Evolutionary conservation across 2,888 invertebrate species (phyloP).

Genomic region (Aromia moschata): DNA sequence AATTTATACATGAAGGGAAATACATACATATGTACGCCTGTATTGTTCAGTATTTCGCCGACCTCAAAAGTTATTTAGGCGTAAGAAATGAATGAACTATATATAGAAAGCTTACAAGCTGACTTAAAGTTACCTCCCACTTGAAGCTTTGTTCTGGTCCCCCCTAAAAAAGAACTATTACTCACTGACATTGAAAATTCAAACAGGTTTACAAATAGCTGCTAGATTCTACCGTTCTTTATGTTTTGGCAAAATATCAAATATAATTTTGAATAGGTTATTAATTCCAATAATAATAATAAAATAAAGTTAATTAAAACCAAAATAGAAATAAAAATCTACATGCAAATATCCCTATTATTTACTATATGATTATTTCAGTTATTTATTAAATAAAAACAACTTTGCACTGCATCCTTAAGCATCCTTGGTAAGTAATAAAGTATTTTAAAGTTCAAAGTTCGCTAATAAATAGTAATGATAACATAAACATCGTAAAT

Average conservation of each 20-base stretch:
- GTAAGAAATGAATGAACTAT: slow-evolving; percentile 10
- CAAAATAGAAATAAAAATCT: too few relatives aligned
- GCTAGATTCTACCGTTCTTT: neutral
- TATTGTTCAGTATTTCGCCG: neutral
- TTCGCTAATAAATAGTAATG: too few relatives aligned
- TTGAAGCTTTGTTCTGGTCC: slow-evolving; percentile 1
- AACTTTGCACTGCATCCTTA: too few relatives aligned
- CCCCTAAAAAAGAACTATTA: neutral
- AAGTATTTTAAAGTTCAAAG: too few relatives aligned
- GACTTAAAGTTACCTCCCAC: slow-evolving; percentile 3
- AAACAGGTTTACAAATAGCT: neutral
- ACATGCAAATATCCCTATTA: too few relatives aligned
- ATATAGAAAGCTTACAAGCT: slow-evolving; percentile 8
- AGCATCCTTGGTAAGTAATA: too few relatives aligned
- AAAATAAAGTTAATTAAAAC: too few relatives aligned
- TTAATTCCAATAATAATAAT: too few relatives aligned
- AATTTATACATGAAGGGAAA: neutral
- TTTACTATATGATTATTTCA: too few relatives aligned
- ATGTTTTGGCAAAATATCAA: neutral
- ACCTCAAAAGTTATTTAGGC: slow-evolving; percentile 1
- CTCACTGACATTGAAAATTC: slow-evolving; percentile 4
- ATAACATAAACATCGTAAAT: too few relatives aligned
- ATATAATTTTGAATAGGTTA: too few relatives aligned
- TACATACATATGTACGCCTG: neutral
- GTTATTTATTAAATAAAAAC: too few relatives aligned